Conservation (phyloP, 2,113 vertebrate genomes). For the Tetrao urogallus region DNA sequence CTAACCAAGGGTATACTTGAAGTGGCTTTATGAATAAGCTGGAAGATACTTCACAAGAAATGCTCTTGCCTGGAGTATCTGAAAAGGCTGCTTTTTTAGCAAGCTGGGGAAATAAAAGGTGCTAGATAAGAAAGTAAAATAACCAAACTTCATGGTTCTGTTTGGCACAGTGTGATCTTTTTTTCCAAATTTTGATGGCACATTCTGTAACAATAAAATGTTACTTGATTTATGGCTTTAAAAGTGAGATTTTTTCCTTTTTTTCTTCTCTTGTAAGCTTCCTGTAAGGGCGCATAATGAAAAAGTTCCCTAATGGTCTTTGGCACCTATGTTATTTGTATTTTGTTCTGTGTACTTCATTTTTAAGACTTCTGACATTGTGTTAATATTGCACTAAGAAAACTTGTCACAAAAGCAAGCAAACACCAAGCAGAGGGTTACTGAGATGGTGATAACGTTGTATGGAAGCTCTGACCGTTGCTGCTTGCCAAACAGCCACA, state of each 20-base stretch:
- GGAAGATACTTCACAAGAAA: not conserved
- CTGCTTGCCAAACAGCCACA: not conserved
- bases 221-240: not conserved
- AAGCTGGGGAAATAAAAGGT: not conserved
- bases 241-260: not conserved
- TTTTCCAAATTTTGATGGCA: not conserved
- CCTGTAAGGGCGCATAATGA: not conserved
- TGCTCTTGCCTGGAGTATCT: rapidly evolving
- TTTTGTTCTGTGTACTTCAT: not conserved
- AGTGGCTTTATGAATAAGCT: not conserved
- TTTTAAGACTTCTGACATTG: not conserved
- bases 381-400: not conserved
- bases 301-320: not conserved
- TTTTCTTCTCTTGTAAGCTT: not conserved
- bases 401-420: not conserved
- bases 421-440: not conserved
- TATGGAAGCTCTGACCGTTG: not conserved
- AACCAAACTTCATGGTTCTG: not conserved
- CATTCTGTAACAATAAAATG: not conserved
- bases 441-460: not conserved
- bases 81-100: not conserved
- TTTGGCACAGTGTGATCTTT: not conserved
- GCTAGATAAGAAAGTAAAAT: not conserved
- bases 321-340: not conserved
- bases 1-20: rapidly evolving